Evolutionary conservation across 1,140 invertebrate species (phyloP).

Genomic region (Macrobrachium rosenbergii): DNA sequence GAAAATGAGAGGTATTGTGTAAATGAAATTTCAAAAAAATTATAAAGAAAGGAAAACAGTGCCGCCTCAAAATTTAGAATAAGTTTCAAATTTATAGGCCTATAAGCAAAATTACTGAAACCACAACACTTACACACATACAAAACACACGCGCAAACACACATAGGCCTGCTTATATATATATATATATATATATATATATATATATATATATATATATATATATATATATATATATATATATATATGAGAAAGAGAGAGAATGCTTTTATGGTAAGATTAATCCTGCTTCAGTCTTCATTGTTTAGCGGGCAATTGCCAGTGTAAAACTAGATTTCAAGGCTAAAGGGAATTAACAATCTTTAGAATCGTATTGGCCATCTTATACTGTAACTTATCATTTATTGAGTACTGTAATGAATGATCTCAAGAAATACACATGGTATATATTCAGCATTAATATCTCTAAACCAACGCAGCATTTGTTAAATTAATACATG

Average conservation of each 20-base stretch:
- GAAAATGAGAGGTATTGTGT: background rate
- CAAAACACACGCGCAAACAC: background rate
- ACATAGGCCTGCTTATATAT: constrained; percentile 42
- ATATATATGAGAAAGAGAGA: constrained; percentile 10
- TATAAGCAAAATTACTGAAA: background rate
- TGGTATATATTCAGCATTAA: too few species aligned
- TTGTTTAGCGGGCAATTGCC: too few species aligned
- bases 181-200: constrained; percentile 51
- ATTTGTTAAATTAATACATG: too few species aligned
- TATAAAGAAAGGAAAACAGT: background rate
- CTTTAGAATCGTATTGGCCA: too few species aligned
- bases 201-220: constrained; percentile 54
- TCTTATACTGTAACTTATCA: too few species aligned
- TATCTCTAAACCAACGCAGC: too few species aligned
- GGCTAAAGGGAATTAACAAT: too few species aligned
- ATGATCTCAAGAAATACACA: too few species aligned
- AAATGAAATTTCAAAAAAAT: background rate
- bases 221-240: constrained; percentile 47
- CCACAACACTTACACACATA: background rate
- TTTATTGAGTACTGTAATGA: too few species aligned
- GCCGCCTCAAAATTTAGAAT: background rate
- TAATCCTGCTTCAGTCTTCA: too few species aligned
- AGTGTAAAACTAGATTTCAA: too few species aligned
- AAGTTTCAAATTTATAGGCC: background rate
- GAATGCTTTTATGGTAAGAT: too few species aligned